A percentile compares a stretch with the other conserved stretches of the same genome.
Evolutionary conservation across 2,888 invertebrate genomes (phyloP).

Genomic region (Rhamnusium bicolor): DNA sequence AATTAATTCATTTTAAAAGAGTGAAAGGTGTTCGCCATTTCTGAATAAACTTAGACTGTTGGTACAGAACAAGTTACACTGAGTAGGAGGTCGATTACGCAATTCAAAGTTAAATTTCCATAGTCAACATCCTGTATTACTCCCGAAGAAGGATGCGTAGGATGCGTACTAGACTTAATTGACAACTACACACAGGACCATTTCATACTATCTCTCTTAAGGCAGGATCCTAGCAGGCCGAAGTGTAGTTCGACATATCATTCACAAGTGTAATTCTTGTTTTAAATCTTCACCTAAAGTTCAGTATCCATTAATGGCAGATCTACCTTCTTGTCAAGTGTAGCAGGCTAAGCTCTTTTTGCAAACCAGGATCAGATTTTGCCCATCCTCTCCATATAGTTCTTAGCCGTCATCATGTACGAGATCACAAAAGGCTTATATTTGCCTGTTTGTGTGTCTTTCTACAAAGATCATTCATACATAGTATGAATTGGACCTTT

Average conservation of each 20-base stretch:
- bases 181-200: background rate
- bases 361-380: constrained; percentile 14
- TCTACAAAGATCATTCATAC: constrained; percentile 21
- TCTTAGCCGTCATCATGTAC: background rate
- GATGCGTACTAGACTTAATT: background rate
- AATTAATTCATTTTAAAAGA: no score
- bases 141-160: background rate
- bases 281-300: background rate
- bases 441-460: background rate
- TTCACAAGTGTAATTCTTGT: constrained; percentile 13
- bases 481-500: constrained; percentile 9
- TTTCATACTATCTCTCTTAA: background rate
- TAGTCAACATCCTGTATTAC: background rate
- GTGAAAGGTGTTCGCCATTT: no score
- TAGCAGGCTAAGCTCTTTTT: background rate
- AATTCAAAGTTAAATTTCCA: background rate
- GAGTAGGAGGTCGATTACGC: background rate
- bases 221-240: constrained; percentile 10
- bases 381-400: background rate
- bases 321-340: background rate
- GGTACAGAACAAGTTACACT: background rate
- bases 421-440: constrained; percentile 2
- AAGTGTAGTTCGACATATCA: constrained; percentile 8
- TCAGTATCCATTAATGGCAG: background rate
- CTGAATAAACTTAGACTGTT: no score